These are phyloP conservation scores for Salmo trutta DNA, from an alignment of 2,797 vertebrate species.

Conservation along the genomic window DNA sequence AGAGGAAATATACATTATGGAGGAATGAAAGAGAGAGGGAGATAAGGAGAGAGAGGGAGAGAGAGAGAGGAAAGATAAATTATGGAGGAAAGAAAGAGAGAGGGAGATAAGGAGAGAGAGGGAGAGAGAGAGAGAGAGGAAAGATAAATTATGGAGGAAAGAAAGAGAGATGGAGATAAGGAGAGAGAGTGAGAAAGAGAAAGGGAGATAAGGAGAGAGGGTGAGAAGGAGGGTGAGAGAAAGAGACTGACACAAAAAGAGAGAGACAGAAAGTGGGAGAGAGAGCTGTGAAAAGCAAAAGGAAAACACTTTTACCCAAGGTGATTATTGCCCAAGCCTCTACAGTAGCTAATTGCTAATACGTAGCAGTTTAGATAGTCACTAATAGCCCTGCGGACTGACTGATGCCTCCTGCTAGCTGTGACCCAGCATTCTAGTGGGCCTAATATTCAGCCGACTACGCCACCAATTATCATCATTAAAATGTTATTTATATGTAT, in stretches of 20 bases:
- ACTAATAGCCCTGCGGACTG: constrained; percentile 47
- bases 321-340: constrained; percentile 46
- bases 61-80: background rate
- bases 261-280: background rate
- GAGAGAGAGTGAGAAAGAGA: background rate
- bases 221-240: background rate
- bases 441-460: constrained; percentile 30
- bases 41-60: background rate
- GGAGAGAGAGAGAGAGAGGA: background rate
- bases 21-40: background rate
- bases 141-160: too few species aligned
- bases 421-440: constrained; percentile 39
- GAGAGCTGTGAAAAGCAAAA: background rate
- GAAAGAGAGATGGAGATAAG: background rate
- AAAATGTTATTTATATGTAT: background rate
- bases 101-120: background rate
- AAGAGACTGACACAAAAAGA: background rate
- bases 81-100: too few species aligned
- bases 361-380: constrained; percentile 36
- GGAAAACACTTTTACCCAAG: constrained; percentile 33
- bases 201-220: background rate
- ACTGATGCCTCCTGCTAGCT: constrained; percentile 18
- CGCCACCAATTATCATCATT: background rate
- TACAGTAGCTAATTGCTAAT: constrained; percentile 35
- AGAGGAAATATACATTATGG: too few species aligned